Evolutionary conservation across 1,140 invertebrate species (phyloP).

Genomic region (Phymastichus coffea): DNA sequence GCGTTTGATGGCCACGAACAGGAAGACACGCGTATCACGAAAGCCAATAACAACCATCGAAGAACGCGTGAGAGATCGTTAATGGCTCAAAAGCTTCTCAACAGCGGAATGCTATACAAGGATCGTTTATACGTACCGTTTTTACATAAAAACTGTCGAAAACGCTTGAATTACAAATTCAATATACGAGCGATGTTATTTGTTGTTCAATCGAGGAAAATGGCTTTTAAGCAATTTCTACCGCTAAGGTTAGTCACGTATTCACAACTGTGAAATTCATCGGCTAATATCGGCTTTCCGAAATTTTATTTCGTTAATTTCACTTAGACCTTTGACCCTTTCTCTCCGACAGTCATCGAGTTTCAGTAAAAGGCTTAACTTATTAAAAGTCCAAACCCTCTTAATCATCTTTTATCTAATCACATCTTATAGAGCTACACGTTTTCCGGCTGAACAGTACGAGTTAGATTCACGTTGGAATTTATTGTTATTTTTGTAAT

Average conservation of each 20-base stretch:
- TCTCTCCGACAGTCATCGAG: slow-evolving; percentile 14
- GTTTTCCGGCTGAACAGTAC: too few species aligned
- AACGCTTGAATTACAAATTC: too few species aligned
- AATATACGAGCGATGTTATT: too few species aligned
- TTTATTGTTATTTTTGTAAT: too few species aligned
- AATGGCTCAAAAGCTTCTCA: slow-evolving; percentile 33
- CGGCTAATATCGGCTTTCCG: not conserved
- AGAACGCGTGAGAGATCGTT: slow-evolving; percentile 38
- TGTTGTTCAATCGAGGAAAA: too few species aligned
- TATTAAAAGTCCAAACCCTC: not conserved
- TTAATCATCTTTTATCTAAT: slow-evolving; percentile 22
- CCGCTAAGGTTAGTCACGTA: slow-evolving; percentile 23
- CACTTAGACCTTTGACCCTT: slow-evolving; percentile 21
- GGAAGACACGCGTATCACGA: slow-evolving; percentile 38
- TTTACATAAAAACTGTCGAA: too few species aligned
- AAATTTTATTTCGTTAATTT: slow-evolving; percentile 23
- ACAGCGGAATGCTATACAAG: too few species aligned
- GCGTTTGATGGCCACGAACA: slow-evolving; percentile 36
- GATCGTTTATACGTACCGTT: too few species aligned
- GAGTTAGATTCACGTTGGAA: too few species aligned
- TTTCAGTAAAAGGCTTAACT: slow-evolving; percentile 15
- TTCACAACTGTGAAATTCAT: slow-evolving; percentile 14
- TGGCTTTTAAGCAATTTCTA: too few species aligned
- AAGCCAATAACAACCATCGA: slow-evolving; percentile 40
- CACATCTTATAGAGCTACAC: too few species aligned